Base-by-base conservation (phyloP, 1,140 invertebrate genomes). In the Drosophila subobscura region DNA sequence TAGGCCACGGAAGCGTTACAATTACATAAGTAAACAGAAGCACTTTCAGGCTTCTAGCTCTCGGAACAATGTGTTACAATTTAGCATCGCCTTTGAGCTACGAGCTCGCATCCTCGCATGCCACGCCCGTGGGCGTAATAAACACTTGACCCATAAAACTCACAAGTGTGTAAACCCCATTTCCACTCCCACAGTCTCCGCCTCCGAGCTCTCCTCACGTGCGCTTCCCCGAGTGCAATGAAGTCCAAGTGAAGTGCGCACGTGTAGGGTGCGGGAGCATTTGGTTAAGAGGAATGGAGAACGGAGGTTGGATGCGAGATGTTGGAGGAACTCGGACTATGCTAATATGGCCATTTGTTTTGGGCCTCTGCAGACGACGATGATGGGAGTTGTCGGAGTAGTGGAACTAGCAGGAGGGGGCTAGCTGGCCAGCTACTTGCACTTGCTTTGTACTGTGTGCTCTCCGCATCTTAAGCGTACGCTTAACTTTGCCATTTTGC, bases 111-210 rank as follows among this genome's bases (percentile, higher is more conserved):
- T 47, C 52, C 45, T 52, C 46, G 56, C 25, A 42, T 45, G 74
- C 80, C 81, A 85, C 83, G 83, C 81, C 81, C 73, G 51, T 68
- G 73, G 81, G 83, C 81, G 77, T 85, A 85, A 85, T 85, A 86
- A 88, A 81, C 81, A 86, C 81, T 85, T 85, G 81, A 85, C 81
- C 81, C 83, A 88, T 85, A 85, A 85, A 70, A 81, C 79, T 77
- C 60, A 65, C 72, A 80, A 85, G 79, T 84, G 60, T 72, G 80
- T 53, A 67, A 12, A 52, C 14, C 25, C 53, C 41, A 10, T 20
- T n/a, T 23, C 40, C 20, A 44, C 53, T 44, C 37, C 16, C 16
- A 20, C 16, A 20, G 16, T 20, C 12, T 23, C 16, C 22, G 3
- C 10, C 23, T 46, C 25, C 41, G 33, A 12, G 33, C 33, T 12